phyloP scores from a whole-genome alignment of 2,797 vertebrate species.

The Taeniopygia guttata region DNA sequence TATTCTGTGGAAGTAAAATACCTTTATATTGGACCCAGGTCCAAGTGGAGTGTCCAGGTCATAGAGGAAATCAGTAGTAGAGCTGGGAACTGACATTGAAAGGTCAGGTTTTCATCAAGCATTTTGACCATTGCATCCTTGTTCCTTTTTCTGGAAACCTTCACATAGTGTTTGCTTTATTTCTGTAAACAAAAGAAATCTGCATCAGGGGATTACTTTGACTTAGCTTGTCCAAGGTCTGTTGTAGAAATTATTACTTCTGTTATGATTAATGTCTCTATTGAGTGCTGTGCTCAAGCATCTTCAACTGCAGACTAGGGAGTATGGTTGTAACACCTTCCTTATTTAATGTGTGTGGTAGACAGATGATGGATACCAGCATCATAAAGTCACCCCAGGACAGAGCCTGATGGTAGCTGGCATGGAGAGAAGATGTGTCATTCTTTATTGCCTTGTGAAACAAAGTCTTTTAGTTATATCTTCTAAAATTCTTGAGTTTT shows the following conservation, averaged over 20 bases:
- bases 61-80: background rate
- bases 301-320: background rate
- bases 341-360: background rate
- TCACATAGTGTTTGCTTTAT: background rate
- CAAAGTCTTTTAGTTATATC: background rate
- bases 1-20: background rate
- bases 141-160: background rate
- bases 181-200: background rate
- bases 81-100: background rate
- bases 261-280: background rate
- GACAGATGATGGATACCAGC: background rate
- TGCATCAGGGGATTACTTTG: background rate
- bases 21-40: background rate
- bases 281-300: background rate
- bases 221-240: background rate
- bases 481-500: background rate
- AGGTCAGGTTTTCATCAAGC: background rate
- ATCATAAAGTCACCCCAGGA: background rate
- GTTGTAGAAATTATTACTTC: background rate
- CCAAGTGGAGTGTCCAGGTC: background rate
- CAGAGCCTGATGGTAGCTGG: background rate
- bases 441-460: background rate
- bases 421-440: background rate
- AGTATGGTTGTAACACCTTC: background rate
- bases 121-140: background rate